Evolutionary conservation across 2,888 invertebrate genomes (phyloP), one percentile per base, ranked within the genome.

Genomic region (Xestobium rufovillosum): DNA sequence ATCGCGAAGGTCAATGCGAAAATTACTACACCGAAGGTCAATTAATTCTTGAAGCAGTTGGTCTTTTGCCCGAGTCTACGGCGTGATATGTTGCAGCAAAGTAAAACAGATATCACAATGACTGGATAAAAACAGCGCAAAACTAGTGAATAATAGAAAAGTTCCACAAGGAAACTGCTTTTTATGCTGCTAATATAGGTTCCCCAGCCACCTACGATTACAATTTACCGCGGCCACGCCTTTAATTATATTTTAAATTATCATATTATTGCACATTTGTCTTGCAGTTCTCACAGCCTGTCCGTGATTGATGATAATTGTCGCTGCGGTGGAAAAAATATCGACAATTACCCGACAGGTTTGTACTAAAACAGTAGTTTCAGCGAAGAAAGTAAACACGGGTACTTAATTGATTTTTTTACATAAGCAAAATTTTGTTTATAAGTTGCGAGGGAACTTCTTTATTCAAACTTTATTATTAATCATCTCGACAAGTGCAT

Each of bases 251-350:
- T 19, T n/a, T 19, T 19, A 19, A 19, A 19, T 19, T 19, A 19
- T 19, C 23, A 19, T 19, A 19, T 19, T 19, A 19, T 19, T 19
- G 23, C 23, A 19, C 23, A 19, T n/a, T 6, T 19, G n/a, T 19
- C 23, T 19, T 19, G 23, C 23, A 19, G n/a, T 19, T 19, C 23
- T n/a, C 23, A 19, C 23, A 19, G 23, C n/a, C 23, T 19, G n/a
- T n/a, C 23, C n/a, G 23, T 19, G n/a, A 19, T 19, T 19, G 23
- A 19, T 19, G n/a, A 19, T 19, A 19, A 19, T 19, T n/a, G n/a
- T n/a, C n/a, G n/a, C n/a, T n/a, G n/a, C n/a, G n/a, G n/a, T n/a
- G n/a, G n/a, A n/a, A n/a, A n/a, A n/a, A n/a, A n/a, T n/a, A n/a
- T n/a, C n/a, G n/a, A n/a, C n/a, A n/a, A n/a, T n/a, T n/a, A n/a